Conservation (phyloP, 2,888 invertebrate genomes). For the Amiota communis region DNA sequence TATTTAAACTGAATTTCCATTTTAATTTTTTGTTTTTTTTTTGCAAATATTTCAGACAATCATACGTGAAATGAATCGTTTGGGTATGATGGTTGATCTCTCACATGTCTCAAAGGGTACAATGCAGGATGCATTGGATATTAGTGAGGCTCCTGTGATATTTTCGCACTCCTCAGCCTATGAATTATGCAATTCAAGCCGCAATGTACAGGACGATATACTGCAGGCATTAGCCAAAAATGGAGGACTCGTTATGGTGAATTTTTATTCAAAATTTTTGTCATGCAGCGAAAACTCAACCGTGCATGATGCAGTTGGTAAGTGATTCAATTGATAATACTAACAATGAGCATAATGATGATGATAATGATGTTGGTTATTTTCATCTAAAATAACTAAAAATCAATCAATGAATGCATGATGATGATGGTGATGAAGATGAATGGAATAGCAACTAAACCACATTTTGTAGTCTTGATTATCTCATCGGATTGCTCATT, state of each 20-base stretch:
- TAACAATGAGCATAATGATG: too few species aligned
- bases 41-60: conserved; percentile 77
- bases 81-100: conserved; percentile 90
- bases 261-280: conserved; percentile 86
- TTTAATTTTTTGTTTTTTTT: conserved; percentile 38
- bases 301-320: conserved; percentile 86
- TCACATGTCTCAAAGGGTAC: conserved; percentile 87
- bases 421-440: too few species aligned
- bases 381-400: conserved; percentile 1
- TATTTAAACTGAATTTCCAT: background rate
- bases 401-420: background rate
- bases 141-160: conserved; percentile 86
- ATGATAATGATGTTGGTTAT: background rate
- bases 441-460: too few species aligned
- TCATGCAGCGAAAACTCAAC: conserved; percentile 84
- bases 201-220: conserved; percentile 87
- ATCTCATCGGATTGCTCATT: too few species aligned
- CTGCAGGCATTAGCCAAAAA: conserved; percentile 82
- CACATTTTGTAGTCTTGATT: too few species aligned
- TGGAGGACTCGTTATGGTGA: conserved; percentile 89
- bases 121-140: conserved; percentile 85
- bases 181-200: conserved; percentile 84
- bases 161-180: conserved; percentile 90
- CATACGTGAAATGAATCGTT: conserved; percentile 89
- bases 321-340: conserved; percentile 56